Base-by-base conservation (phyloP, 2,888 invertebrate species). In the Catocala nupta region DNA sequence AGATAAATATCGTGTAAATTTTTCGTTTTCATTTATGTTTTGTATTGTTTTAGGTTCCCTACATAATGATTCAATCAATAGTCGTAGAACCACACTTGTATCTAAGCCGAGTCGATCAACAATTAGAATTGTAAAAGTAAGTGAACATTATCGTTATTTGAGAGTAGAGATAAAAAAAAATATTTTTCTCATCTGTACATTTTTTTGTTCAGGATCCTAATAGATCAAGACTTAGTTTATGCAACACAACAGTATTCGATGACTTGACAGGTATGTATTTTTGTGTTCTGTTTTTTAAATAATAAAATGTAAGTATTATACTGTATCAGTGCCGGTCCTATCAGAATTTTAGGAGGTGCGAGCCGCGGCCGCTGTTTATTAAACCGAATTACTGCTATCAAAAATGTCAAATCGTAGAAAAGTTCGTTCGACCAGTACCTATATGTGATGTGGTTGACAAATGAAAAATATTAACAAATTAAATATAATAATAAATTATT, bases 61-160 rank as follows among this genome's bases (percentile, higher is more conserved):
- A 86, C 89, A 91, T 80, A 92, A 93, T 93, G 93, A 91, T 81
- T 91, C 93, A 84, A 84, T 90, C 83, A 87, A 85, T 85, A 92
- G 86, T 81, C 89, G 89, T 77, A 90, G 90, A 85, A 92, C 89
- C 85, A 90, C 89, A 63, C 87, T 92, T 84, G 81, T 92, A 62
- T 90, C 90, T 71, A 92, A 92, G 79, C 91, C 92, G 58, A 85
- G 84, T 81, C 84, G 92, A 77, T 85, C 91, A 69, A 90, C 92
- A 69, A 90, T 93, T 71, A 85, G 86, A 81, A 88, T 94, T 84
- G 81, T 91, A 72, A 93, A 90, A 83, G 94, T 93, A 77, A 84
- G 89, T 82, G 58, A 10, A 44, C 25, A 45, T 45, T 45, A 2
- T 12, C 12, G 8, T 45, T 45, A 45, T 12, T 45, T 5, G 36